Evolutionary conservation across 2,888 invertebrate genomes (phyloP).

Genomic region (Prenolepis imparis): DNA sequence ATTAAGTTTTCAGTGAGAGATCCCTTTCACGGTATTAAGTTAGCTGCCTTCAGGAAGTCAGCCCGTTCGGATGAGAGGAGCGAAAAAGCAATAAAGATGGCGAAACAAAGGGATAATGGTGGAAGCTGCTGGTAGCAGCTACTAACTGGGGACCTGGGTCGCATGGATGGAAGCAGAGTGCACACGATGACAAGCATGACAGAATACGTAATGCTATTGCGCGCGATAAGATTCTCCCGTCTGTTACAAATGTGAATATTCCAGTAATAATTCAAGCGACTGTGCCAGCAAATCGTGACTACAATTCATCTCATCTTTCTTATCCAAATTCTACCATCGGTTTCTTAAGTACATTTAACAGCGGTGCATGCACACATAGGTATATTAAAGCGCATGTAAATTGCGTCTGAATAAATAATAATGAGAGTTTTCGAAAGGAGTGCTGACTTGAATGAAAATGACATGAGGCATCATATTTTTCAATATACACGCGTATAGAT

Average conservation of each 20-base stretch:
- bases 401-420: constrained; percentile 22
- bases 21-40: constrained; percentile 51
- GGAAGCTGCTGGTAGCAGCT: constrained; percentile 30
- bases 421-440: background rate
- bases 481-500: constrained; percentile 32
- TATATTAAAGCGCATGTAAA: constrained; percentile 1
- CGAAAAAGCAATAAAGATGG: constrained; percentile 54
- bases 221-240: constrained; percentile 30
- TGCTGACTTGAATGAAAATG: background rate
- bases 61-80: constrained; percentile 27
- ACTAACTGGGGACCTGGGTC: constrained; percentile 29
- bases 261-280: constrained; percentile 2
- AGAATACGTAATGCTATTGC: constrained; percentile 38
- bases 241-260: constrained; percentile 37
- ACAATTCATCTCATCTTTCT: constrained; percentile 24
- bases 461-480: background rate
- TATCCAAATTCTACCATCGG: background rate
- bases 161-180: constrained; percentile 17
- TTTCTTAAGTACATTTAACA: constrained; percentile 7
- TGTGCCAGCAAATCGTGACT: background rate
- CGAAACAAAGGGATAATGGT: constrained; percentile 51
- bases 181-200: constrained; percentile 41
- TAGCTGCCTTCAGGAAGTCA: constrained; percentile 55
- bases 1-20: constrained; percentile 53
- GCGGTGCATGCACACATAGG: too few relatives aligned